phyloP scores from a whole-genome alignment of 1,140 invertebrate species.

The Phthorimaea operculella region DNA sequence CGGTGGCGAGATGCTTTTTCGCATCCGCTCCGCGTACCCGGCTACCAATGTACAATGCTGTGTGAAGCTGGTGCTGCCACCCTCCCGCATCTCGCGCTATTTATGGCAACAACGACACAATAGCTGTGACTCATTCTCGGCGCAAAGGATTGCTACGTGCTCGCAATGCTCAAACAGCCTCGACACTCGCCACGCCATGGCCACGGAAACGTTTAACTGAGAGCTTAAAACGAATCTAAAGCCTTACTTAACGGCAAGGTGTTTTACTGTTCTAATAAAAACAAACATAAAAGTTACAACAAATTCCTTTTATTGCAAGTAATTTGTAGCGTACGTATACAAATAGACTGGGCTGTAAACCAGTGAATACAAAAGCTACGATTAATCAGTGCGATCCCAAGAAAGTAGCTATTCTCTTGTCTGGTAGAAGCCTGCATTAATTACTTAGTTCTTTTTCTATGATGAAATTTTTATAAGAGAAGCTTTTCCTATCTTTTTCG shows the following conservation, averaged over 20 bases:
- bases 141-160: constrained; percentile 21
- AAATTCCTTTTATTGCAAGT: no score
- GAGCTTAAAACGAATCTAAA: not conserved
- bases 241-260: not conserved
- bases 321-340: no score
- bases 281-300: no score
- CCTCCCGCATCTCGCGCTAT: constrained; percentile 29
- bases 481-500: not conserved
- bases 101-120: constrained; percentile 34
- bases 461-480: not conserved
- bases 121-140: constrained; percentile 28
- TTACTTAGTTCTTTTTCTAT: no score
- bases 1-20: constrained; percentile 17
- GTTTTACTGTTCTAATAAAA: no score
- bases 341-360: no score
- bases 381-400: no score
- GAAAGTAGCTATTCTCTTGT: no score
- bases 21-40: constrained; percentile 9
- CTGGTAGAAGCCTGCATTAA: no score
- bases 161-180: constrained; percentile 15
- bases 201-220: not conserved
- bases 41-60: no score
- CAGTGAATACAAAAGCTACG: no score
- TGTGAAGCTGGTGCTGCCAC: constrained; percentile 11
- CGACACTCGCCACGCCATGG: not conserved